Conservation (phyloP, 2,113 vertebrate genomes). For the Pithys albifrons region DNA sequence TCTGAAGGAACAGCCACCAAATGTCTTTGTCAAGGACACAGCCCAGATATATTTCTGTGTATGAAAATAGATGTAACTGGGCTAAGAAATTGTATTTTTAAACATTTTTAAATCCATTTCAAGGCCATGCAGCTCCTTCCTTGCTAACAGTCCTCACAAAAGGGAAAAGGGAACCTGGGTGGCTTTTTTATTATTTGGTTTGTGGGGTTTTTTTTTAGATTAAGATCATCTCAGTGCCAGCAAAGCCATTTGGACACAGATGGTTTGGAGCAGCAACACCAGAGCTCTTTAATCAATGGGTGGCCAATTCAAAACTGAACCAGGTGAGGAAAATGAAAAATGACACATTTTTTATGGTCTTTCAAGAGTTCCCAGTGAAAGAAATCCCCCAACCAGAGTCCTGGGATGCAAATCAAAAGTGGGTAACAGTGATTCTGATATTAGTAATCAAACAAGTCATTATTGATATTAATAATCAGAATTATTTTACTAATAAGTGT, state of each 20-base stretch:
- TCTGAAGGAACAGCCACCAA: background rate
- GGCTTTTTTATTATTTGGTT: background rate
- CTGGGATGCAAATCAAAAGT: background rate
- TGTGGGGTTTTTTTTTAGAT: background rate
- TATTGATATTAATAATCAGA: no score
- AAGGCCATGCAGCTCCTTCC: background rate
- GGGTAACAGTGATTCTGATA: background rate
- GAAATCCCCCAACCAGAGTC: background rate
- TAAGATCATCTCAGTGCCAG: background rate
- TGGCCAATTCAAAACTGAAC: background rate
- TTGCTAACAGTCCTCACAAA: background rate
- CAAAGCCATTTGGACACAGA: background rate
- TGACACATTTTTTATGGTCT: accelerated
- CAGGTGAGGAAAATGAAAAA: accelerated
- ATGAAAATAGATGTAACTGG: background rate
- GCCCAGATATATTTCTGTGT: no score
- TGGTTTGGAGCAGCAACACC: background rate
- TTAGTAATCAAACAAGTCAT: background rate
- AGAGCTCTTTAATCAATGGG: background rate
- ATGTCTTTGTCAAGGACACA: no score
- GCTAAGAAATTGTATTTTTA: background rate
- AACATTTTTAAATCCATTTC: background rate
- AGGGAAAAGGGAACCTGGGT: background rate
- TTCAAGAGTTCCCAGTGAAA: background rate
- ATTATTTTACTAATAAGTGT: background rate